Base-by-base conservation (phyloP, 1,140 invertebrate genomes). In the Caenorhabditis latens region DNA sequence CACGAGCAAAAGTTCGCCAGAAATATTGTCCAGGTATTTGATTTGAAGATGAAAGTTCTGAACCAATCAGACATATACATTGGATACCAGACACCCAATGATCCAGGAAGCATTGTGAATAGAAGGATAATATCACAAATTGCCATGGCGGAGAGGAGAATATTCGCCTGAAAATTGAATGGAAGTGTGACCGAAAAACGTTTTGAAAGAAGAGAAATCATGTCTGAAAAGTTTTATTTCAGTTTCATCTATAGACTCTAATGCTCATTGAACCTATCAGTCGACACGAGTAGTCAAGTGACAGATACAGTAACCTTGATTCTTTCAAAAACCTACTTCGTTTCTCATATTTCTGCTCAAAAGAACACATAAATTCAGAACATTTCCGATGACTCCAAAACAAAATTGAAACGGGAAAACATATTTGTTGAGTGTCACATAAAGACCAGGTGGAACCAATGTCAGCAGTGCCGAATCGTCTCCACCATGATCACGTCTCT, bases 331-430 rank as follows among this genome's bases (percentile, higher is more conserved):
- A 75, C 67, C 19, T 16, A 65, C 46, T 24, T 85, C 84, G 79
- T 85, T 58, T 79, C 84, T 79, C 84, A 67, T 75, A 63, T 85
- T 85, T 40, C 63, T 85, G 16, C 63, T 85, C 6, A 85, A 50
- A 21, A 85, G 84, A 21, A 85, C 84, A 79, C 84, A 85, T 14
- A 85, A 40, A 75, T 85, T 85, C 5, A 85, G 65, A 9, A 85
- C 65, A 48, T 85, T 85, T 71, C 84, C 84, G 42, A 85, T 85
- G 16, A 67, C 67, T 71, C 84, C 84, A 19, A 67, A 65, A 42
- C 63, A 65, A 32, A 85, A 85, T 50, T 85, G 84, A 53, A 85
- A 71, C n/a, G 84, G 84, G 84, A 85, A 85, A 32, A 85, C 67
- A 42, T 85, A 85, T 71, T 79, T 79, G 46, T 79, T 79, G 46